Base-by-base conservation (phyloP, 2,888 invertebrate genomes). In the Anoplius nigerrimus region DNA sequence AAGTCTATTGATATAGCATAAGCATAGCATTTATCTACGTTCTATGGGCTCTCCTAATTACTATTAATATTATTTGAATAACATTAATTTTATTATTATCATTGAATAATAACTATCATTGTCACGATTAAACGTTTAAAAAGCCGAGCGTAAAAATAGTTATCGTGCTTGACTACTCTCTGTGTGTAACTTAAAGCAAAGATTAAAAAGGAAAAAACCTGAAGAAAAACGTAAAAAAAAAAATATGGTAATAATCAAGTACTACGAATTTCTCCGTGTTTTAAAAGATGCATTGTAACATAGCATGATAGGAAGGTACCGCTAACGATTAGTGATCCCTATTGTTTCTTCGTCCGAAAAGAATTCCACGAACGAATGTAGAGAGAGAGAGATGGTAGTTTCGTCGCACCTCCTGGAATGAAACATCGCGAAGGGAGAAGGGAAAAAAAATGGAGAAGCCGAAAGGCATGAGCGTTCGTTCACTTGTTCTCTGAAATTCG, bases 211-310 rank as follows among this genome's bases (percentile, higher is more conserved):
- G 67, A 67, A 62, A 62, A 56, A 56, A 56, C 18, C 20, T 0
- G 21, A 53, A 34, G 11, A 34, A 52, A 53, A 34, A 34, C n/a
- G 6, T 27, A 48, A 11, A 59, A 61, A 24, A 59, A 52, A 53
- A 60, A 27, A 15, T 34, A 54, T n/a, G n/a, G n/a, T n/a, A n/a
- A n/a, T n/a, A n/a, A n/a, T 8, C 34, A 34, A 34, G 11, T 34
- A 34, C 34, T 53, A 22, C 18, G 21, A 62, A 66, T 51, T 34
- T 80, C 66, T 69, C 46, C 71, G 64, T 80, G 76, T 82, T 77
- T 78, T 74, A 74, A 79, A 34, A 34, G 34, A 69, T 73, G 83
- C 85, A 86, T 83, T 86, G 86, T 87, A 87, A 86, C 82, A 85
- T 87, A 87, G 84, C 84, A 79, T 79, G 71, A 76, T 75, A 76